Conservation (phyloP, 2,797 vertebrate species). For the Cirrhinus molitorella region DNA sequence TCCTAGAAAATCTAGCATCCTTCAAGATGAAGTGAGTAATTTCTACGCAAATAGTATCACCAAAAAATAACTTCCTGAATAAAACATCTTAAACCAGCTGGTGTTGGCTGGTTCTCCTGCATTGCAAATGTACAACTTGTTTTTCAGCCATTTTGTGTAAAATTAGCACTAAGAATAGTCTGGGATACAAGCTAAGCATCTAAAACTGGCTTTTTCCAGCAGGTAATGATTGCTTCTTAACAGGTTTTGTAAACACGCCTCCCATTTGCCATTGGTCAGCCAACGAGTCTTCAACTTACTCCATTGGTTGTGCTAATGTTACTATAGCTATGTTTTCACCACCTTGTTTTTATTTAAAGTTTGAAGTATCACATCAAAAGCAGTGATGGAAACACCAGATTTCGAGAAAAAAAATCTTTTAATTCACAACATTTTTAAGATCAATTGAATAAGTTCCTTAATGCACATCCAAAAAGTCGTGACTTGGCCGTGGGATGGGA, state of each 20-base stretch:
- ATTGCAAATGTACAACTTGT: neutral
- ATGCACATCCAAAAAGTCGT: too few species aligned
- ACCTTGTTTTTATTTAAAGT: neutral
- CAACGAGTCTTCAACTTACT: neutral
- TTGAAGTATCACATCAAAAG: neutral
- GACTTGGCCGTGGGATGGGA: too few species aligned
- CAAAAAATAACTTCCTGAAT: neutral
- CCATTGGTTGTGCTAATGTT: neutral
- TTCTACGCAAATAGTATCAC: neutral
- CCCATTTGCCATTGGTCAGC: neutral
- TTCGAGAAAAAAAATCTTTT: neutral
- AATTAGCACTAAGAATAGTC: too few species aligned
- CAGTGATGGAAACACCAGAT: neutral
- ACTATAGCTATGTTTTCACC: neutral
- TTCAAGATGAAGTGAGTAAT: neutral
- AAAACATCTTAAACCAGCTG: conserved; percentile 1
- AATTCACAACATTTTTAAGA: too few species aligned
- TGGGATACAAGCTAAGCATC: neutral
- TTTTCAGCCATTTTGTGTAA: too few species aligned
- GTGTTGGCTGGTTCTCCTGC: neutral
- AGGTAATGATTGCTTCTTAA: neutral
- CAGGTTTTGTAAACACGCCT: neutral
- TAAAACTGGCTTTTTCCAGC: too few species aligned
- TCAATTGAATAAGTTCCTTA: too few species aligned
- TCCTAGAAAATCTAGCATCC: neutral